phyloP scores from a whole-genome alignment of 2,888 invertebrate genomes.

The Andrena marginata region DNA sequence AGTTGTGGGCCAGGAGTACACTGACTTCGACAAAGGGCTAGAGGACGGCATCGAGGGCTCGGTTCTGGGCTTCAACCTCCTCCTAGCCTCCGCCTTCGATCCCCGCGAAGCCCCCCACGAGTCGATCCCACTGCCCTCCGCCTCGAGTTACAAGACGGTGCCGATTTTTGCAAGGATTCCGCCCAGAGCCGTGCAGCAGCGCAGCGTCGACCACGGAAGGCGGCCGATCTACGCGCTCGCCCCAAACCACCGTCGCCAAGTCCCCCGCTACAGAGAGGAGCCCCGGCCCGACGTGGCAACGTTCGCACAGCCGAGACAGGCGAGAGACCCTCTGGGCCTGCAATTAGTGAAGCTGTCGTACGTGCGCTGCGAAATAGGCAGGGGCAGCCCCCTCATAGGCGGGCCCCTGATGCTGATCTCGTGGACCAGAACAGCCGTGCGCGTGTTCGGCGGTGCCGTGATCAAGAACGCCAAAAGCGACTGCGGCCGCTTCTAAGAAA shows the following conservation, averaged over 20 bases:
- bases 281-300: background rate
- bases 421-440: conserved; percentile 89
- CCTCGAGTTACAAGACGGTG: background rate
- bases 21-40: conserved; percentile 88
- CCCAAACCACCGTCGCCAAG: background rate
- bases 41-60: conserved; percentile 90
- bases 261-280: background rate
- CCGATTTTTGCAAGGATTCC: conserved; percentile 25
- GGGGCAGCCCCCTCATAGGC: conserved; percentile 85
- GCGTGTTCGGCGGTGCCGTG: conserved; percentile 89
- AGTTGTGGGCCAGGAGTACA: conserved; percentile 90
- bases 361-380: conserved; percentile 84
- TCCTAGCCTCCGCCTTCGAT: conserved; percentile 87
- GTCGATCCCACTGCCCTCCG: background rate
- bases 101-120: conserved; percentile 9
- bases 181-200: conserved; percentile 23
- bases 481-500: conserved; percentile 86
- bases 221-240: background rate
- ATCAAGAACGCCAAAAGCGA: conserved; percentile 87
- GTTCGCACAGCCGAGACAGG: background rate
- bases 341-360: conserved; percentile 85
- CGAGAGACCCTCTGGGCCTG: conserved; percentile 81
- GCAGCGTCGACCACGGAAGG: background rate
- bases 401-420: conserved; percentile 87
- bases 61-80: conserved; percentile 89